Percentiles rank a stretch among this genome's conserved stretches.
Evolutionary conservation across 2,888 invertebrate genomes (phyloP).

Genomic region (Cristatella mucedo): DNA sequence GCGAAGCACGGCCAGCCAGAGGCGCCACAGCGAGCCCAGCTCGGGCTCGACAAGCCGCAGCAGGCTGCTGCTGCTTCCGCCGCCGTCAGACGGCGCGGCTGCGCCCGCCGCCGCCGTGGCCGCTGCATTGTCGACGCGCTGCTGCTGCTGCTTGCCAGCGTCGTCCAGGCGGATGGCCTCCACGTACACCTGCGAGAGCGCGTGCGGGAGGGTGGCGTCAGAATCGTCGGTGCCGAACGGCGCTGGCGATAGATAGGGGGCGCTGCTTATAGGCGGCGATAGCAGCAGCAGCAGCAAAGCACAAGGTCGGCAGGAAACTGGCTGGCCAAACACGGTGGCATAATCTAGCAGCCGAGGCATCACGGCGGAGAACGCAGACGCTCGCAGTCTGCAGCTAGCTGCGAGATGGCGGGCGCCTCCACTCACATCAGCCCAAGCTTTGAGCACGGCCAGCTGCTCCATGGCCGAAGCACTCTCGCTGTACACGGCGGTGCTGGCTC

Average conservation of each 20-base stretch:
- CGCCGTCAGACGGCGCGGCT: constrained; percentile 55
- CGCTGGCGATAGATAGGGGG: too few relatives aligned
- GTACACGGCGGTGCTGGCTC: constrained; percentile 45
- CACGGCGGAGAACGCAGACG: too few relatives aligned
- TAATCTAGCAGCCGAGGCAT: too few relatives aligned
- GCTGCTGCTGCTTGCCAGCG: constrained; percentile 9
- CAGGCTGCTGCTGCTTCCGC: constrained; percentile 49
- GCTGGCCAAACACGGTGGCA: too few relatives aligned
- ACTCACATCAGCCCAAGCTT: constrained; percentile 95
- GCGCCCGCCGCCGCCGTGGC: constrained; percentile 22
- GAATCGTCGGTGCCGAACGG: too few relatives aligned
- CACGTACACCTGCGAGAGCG: constrained; percentile 62
- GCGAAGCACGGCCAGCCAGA: constrained; percentile 84
- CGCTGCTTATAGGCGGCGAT: too few relatives aligned
- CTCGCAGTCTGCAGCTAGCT: too few relatives aligned
- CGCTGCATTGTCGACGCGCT: constrained; percentile 13
- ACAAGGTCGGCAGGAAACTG: too few relatives aligned
- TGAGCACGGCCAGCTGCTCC: constrained; percentile 86
- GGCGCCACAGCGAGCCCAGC: constrained; percentile 68
- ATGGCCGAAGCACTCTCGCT: constrained; percentile 92
- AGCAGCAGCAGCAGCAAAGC: too few relatives aligned
- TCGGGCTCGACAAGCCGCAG: constrained; percentile 84
- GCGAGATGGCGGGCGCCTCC: constrained; percentile 11
- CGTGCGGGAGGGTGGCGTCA: too few relatives aligned
- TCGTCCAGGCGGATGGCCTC: constrained; percentile 57